phyloP scores from a whole-genome alignment of 1,140 invertebrate genomes.

The Drosophila ananassae region DNA sequence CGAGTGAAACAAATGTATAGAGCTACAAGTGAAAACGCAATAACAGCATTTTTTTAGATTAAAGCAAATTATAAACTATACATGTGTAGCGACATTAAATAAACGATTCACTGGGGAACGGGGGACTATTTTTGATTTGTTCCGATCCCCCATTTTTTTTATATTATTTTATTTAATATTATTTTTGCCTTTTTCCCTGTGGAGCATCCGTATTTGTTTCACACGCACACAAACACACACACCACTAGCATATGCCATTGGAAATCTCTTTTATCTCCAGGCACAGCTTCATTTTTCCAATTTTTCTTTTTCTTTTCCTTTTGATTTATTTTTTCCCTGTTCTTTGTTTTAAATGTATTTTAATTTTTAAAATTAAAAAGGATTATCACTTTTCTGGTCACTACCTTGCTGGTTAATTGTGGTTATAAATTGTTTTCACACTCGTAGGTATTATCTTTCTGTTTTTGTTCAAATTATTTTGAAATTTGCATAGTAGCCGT shows the following conservation, averaged over 20 bases:
- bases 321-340: conserved; percentile 16
- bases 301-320: conserved; percentile 10
- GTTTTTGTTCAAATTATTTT: conserved; percentile 16
- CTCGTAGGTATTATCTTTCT: conserved; percentile 4
- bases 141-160: neutral
- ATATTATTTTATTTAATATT: conserved; percentile 18
- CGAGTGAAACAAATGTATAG: conserved; percentile 69
- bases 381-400: conserved; percentile 14
- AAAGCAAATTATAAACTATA: conserved; percentile 44
- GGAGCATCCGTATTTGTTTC: conserved; percentile 56
- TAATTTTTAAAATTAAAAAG: neutral
- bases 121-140: conserved; percentile 15
- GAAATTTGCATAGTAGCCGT: conserved; percentile 31
- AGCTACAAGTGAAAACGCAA: conserved; percentile 71
- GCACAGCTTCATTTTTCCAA: conserved; percentile 46
- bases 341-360: conserved; percentile 20
- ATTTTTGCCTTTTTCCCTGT: conserved; percentile 13
- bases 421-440: conserved; percentile 13
- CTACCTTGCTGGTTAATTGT: conserved; percentile 40
- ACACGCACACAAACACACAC: conserved; percentile 43
- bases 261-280: conserved; percentile 23
- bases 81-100: conserved; percentile 38
- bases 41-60: conserved; percentile 59
- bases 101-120: conserved; percentile 25
- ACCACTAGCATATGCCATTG: conserved; percentile 13